Evolutionary conservation across 2,888 invertebrate genomes (phyloP), one percentile per base, ranked within the genome.

Genomic region (Magallana nippona): DNA sequence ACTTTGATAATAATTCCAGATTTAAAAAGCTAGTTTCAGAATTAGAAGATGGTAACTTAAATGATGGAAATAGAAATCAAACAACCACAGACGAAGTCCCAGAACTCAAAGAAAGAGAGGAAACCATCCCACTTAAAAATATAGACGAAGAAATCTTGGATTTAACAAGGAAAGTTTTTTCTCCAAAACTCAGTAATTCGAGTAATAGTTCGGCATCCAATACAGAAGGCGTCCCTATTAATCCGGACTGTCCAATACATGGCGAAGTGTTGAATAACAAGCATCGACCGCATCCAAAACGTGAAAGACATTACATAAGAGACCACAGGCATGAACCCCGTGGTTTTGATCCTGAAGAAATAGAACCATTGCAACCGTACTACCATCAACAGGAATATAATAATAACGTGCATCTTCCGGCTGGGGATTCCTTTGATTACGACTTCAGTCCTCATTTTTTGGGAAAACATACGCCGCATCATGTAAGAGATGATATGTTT

Each of bases 201-300:
- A 71, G 71, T 32, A 71, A 71, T 22, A 71, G 71, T 32, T 71
- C 71, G 2, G 27, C 71, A 71, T 71, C 71, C 1, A 71, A 22
- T 71, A 17, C 27, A 71, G 71, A 71, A 27, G 2, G 13, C 27
- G 11, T 15, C 27, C 13, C 32, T 71, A 3, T 15, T 32, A 27
- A 71, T 22, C 71, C 71, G 22, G 13, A 27, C 15, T 71, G 71
- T 13, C 71, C 71, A 10, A 27, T 71, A 71, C 71, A 71, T 27
- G 71, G 71, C 13, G 22, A 71, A 27, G 15, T 27, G 11, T 27
- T 10, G 3, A 71, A 22, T 27, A 71, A 22, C 13, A 19, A 22
- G 15, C 11, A 27, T 32, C 71, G 32, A 22, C 27, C 71, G 0
- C 71, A 27, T 11, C 10, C 32, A 32, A 5, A 2, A 10, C 32